Base-by-base conservation (phyloP, 2,797 vertebrate genomes). In the Galaxias olidus region DNA sequence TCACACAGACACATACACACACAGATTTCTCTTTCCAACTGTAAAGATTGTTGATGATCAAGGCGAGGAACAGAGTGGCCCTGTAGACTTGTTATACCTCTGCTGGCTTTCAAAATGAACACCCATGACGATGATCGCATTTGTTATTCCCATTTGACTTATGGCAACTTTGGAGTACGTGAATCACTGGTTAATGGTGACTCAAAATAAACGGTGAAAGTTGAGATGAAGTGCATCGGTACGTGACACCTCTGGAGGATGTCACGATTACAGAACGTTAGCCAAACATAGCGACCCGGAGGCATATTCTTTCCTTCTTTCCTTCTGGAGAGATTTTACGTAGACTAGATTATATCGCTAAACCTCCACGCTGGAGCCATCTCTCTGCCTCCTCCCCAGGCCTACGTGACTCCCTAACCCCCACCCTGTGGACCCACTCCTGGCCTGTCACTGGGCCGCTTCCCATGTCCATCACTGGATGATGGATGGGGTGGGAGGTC, bases 401-500 rank as follows among this genome's bases (percentile, higher is more conserved):
- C 62, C 54, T 56, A 42, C 17, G n/a, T 40, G n/a, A 51, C 9
- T n/a, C 60, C 30, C 11, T 15, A n/a, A 50, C 17, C 58, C 44
- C 65, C 40, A 59, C 45, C 76, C 74, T 19, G 44, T 5, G 40
- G 30, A 75, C 69, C 61, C 66, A 51, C 67, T 60, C 68, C 70
- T 19, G 74, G 74, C 80, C 85, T 92, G 91, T 94, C 91, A 93
- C 68, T 73, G 77, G 84, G 83, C 53, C 69, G 90, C 90, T 91
- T 91, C 90, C 87, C 89, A 91, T 90, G 90, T 91, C 91, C 88
- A 91, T 93, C 91, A 90, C 53, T 3, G 78, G 64, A 85, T 94
- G 93, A 93, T 93, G 89, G 90, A 94, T 94, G 91, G 88, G 92
- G 91, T 93, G 78, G 88, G 87, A 92, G 91, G 90, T 91, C 87